Evolutionary conservation across 2,113 vertebrate species (phyloP), one percentile per base, ranked within the genome.

Genomic region (Channa maculata): DNA sequence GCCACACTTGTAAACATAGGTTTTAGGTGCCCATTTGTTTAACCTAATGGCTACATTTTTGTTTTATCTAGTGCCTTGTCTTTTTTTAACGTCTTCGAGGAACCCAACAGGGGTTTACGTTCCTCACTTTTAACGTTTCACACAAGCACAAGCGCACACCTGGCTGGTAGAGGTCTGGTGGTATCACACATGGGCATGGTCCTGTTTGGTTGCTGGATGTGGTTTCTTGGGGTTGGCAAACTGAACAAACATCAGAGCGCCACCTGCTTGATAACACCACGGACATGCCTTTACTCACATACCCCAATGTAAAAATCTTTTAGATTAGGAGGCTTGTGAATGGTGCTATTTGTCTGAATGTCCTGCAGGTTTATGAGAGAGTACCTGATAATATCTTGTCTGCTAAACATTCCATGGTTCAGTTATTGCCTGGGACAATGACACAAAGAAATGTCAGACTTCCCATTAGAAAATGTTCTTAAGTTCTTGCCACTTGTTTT

Each of bases 261-360:
- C 71, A 41, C 5, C 50, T 36, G n/a, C 52, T 55, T 51, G 83
- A 82, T 61, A 80, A 70, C 57, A 57, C 67, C 53, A n/a, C 46
- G 37, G 65, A 34, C 67, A 59, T 13, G 46, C 62, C 57, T 71
- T 62, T 12, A 36, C 69, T 72, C 68, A 66, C 62, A 77, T 79
- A 67, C 55, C 44, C 51, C 8, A 77, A 61, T 37, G 51, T 84
- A 79, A 83, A 79, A 24, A 1, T 66, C 75, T 75, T 82, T 43
- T 15, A 74, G 80, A 87, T 87, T 63, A 71, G 73, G 72, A 54
- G 49, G 59, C 67, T 63, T 63, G 45, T 77, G 79, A 76, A 74
- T 44, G 60, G 13, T 65, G 54, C 70, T 51, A 57, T 61, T 70
- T 41, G 58, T 75, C 60, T 76, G 71, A 71, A 62, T 60, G 67